These are phyloP conservation scores for Styela plicata DNA, from an alignment of 23 tunicate species.

Conservation along the genomic window DNA sequence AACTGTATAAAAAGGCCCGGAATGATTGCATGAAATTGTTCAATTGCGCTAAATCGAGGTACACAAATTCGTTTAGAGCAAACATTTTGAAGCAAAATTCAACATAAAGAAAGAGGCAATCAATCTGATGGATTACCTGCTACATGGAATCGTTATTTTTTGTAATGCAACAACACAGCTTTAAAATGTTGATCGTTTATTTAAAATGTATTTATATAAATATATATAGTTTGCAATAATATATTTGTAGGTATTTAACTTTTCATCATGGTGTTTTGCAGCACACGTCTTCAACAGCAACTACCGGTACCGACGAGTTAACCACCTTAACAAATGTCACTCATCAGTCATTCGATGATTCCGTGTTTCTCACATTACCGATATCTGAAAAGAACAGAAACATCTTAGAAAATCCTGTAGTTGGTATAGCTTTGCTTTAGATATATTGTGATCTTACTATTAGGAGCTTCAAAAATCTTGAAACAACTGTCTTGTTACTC, in stretches of 20 bases:
- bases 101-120: too few species aligned
- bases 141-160: neutral
- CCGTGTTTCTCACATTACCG: neutral
- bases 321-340: too few species aligned
- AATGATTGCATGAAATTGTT: too few species aligned
- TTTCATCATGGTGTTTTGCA: neutral
- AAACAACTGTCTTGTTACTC: too few species aligned
- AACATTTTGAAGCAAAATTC: too few species aligned
- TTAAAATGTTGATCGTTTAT: too few species aligned
- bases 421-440: neutral
- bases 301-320: too few species aligned
- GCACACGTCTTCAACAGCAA: too few species aligned
- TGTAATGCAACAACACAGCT: neutral
- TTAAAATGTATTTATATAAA: neutral
- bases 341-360: constrained; percentile 11
- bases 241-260: neutral
- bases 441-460: neutral
- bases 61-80: too few species aligned
- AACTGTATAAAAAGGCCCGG: too few species aligned
- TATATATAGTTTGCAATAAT: neutral
- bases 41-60: too few species aligned
- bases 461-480: neutral
- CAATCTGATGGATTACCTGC: too few species aligned
- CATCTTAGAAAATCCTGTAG: neutral
- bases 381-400: neutral